Evolutionary conservation across 2,888 invertebrate species (phyloP).

Genomic region (Andrena chrysosceles): DNA sequence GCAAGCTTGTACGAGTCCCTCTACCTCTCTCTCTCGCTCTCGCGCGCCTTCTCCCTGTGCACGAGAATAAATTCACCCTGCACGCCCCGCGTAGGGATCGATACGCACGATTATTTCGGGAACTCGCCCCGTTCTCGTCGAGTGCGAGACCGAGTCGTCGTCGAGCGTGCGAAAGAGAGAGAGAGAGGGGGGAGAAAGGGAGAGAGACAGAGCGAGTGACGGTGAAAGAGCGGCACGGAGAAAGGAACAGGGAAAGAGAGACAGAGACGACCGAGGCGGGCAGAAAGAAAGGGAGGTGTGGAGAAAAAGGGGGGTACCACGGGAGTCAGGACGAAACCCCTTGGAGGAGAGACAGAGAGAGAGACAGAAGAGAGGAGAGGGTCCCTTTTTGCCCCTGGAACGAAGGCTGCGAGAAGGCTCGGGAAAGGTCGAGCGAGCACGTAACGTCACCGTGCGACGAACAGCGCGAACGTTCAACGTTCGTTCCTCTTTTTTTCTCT

Average conservation of each 20-base stretch:
- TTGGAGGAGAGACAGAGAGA: background rate
- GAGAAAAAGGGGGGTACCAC: conserved; percentile 35
- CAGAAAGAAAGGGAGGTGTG: conserved; percentile 16
- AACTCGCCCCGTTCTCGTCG: conserved; percentile 75
- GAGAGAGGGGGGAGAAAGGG: background rate
- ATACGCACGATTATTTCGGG: conserved; percentile 80
- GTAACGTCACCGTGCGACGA: conserved; percentile 64
- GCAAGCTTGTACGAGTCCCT: conserved; percentile 58
- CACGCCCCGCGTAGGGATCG: conserved; percentile 74
- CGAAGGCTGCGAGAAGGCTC: conserved; percentile 65
- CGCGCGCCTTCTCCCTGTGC: conserved; percentile 64
- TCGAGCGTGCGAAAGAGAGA: conserved; percentile 24
- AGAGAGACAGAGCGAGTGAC: conserved; percentile 12
- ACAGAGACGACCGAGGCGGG: background rate
- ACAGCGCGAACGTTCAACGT: conserved; percentile 41
- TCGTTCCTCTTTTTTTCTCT: background rate
- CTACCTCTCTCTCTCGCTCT: conserved; percentile 39
- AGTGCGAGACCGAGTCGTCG: conserved; percentile 55
- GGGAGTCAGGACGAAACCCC: conserved; percentile 36
- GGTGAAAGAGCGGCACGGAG: conserved; percentile 16
- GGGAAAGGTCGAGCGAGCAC: conserved; percentile 70
- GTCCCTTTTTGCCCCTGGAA: conserved; percentile 72
- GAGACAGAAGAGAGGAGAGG: conserved; percentile 27
- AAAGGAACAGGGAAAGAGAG: conserved; percentile 6
- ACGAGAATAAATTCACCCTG: conserved; percentile 76